Percentiles rank a stretch among this genome's conserved stretches.
phyloP scores from a whole-genome alignment of 2,797 vertebrate genomes.

The Alfaro cultratus region DNA sequence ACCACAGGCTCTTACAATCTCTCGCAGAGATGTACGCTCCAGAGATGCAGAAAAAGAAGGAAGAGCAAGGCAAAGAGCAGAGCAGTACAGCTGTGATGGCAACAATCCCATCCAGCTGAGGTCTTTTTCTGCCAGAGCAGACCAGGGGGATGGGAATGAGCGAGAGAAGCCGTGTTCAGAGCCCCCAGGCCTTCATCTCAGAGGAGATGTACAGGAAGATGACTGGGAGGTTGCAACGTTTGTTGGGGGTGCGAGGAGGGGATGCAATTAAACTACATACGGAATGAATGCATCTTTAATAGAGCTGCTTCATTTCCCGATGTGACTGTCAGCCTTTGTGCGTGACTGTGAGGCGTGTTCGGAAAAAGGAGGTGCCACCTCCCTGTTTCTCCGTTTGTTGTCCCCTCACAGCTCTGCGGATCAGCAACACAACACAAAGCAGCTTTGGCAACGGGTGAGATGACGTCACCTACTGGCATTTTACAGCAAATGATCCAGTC shows the following conservation, averaged over 20 bases:
- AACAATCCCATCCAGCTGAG: constrained; percentile 61
- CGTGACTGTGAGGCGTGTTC: constrained; percentile 40
- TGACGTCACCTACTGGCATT: constrained; percentile 42
- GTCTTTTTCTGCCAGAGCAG: constrained; percentile 40
- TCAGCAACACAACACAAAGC: constrained; percentile 48
- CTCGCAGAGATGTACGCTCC: constrained; percentile 45
- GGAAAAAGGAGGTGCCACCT: constrained; percentile 32
- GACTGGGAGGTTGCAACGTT: constrained; percentile 19
- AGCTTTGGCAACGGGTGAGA: constrained; percentile 52
- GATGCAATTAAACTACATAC: constrained; percentile 77
- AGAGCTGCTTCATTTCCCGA: constrained; percentile 62
- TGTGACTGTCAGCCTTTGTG: constrained; percentile 67
- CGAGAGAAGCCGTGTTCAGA: constrained; percentile 25
- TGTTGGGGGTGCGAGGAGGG: constrained; percentile 49
- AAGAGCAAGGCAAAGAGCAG: constrained; percentile 32
- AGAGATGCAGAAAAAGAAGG: constrained; percentile 42
- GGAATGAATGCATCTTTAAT: constrained; percentile 78
- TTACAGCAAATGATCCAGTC: constrained; percentile 43
- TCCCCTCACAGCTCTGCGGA: constrained; percentile 35
- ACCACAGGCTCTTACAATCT: constrained; percentile 35
- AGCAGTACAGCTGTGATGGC: constrained; percentile 59
- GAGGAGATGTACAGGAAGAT: constrained; percentile 25
- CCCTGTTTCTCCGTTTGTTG: constrained; percentile 20
- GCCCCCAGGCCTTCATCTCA: constrained; percentile 44
- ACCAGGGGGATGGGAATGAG: constrained; percentile 32